Base-by-base conservation (phyloP, 1,140 invertebrate genomes). In the Cepaea nemoralis region DNA sequence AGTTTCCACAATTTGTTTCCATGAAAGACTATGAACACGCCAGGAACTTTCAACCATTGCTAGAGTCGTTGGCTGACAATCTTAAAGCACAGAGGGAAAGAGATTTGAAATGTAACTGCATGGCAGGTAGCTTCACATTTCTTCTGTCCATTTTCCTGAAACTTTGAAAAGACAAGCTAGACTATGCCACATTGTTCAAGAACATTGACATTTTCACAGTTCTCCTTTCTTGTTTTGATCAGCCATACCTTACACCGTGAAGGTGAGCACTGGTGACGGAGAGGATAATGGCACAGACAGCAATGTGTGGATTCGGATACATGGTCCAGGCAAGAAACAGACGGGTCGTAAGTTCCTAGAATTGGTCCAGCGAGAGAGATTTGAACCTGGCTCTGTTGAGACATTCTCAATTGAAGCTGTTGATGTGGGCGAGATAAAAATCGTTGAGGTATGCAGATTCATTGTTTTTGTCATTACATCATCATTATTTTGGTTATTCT, bases 231-330 rank as follows among this genome's bases (percentile, higher is more conserved):
- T 77, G 45, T 87, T 88, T 63, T 31, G 27, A 31, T 69, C 86
- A 91, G 91, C 86, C 33, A 89, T 91, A n/a, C 88, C 90, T 14
- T 92, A 92, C 84, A 92, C 88, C 10, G 82, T 92, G 8, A 87
- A 86, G 48, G 86, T 91, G 8, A 79, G 73, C 12, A 92, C 91
- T 12, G 91, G 91, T 14, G 86, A 88, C 10, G 90, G 87, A 10
- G 88, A 89, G 27, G 90, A 91, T 81, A 89, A 89, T 80, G 91
- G 91, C 22, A 91, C 91, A 31, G 83, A 85, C 40, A 89, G 88
- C 67, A 89, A 90, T 85, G 90, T 89, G 0, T 92, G 90, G 87
- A 85, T 92, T n/a, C 83, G 83, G 39, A 86, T 91, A 19, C 79
- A 84, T 76, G 90, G 90, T 24, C 81, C 86, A 0, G 86, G 85